Conservation (phyloP, 2,113 vertebrate genomes). For the Stigmatopora argus region DNA sequence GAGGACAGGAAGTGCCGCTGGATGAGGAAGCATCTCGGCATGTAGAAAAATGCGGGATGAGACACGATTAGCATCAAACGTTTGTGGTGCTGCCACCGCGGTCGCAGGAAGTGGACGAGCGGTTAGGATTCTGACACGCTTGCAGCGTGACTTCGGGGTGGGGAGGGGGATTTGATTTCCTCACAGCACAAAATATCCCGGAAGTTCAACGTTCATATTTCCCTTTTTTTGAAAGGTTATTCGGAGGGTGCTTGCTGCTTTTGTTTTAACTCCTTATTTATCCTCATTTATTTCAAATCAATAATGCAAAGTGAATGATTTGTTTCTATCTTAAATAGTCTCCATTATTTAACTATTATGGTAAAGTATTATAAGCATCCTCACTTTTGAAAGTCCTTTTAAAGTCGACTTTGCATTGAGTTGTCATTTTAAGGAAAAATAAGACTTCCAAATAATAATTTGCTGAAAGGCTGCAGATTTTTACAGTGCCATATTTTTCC, state of each 20-base stretch:
- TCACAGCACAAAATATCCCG: conserved; percentile 1
- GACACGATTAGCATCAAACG: conserved; percentile 45
- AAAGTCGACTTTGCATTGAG: neutral
- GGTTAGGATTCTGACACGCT: conserved; percentile 42
- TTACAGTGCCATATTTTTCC: conserved; percentile 5
- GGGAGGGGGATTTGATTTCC: conserved; percentile 15
- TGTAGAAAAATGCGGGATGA: conserved; percentile 29
- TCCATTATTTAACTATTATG: no score
- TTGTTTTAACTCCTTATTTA: neutral
- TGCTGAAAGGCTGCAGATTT: conserved; percentile 1
- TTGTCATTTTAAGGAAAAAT: neutral
- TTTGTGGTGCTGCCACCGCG: conserved; percentile 11
- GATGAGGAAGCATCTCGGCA: conserved; percentile 59
- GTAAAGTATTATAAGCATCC: no score
- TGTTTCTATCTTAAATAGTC: no score
- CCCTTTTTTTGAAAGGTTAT: neutral
- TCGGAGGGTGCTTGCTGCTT: neutral
- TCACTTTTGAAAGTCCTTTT: no score
- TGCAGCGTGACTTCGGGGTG: conserved; percentile 13
- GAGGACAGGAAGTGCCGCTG: conserved; percentile 51
- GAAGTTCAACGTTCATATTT: neutral
- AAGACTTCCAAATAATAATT: neutral
- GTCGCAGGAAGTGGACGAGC: conserved; percentile 33
- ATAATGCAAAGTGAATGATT: neutral
- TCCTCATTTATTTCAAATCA: neutral